Conservation (phyloP, 2,113 vertebrate species). For the Larimichthys crocea region DNA sequence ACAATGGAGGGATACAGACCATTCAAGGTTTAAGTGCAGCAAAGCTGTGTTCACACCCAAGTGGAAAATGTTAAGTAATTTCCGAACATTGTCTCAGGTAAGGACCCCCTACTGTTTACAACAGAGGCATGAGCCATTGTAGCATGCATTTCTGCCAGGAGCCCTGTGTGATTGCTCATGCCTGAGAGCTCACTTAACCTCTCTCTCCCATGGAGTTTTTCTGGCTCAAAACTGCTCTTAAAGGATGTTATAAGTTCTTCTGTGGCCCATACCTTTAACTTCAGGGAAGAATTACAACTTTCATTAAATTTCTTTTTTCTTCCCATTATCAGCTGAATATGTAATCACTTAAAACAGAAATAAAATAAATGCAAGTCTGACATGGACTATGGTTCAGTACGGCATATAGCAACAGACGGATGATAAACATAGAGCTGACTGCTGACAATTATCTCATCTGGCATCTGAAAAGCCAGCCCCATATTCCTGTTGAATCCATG, state of each 20-base stretch:
- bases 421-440: slow-evolving; percentile 50
- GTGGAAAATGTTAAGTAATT: slow-evolving; percentile 44
- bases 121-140: slow-evolving; percentile 36
- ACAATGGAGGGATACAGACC: slow-evolving; percentile 5
- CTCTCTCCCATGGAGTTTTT: slow-evolving; percentile 41
- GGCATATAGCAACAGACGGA: slow-evolving; percentile 30
- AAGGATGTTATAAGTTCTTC: slow-evolving; percentile 44
- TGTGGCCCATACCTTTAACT: slow-evolving; percentile 16
- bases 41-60: slow-evolving; percentile 49
- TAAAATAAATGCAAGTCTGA: not conserved
- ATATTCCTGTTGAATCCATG: slow-evolving; percentile 41
- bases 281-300: slow-evolving; percentile 20
- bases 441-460: slow-evolving; percentile 45
- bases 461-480: slow-evolving; percentile 23
- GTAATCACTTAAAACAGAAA: not conserved
- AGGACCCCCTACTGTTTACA: slow-evolving; percentile 61
- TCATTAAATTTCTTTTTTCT: slow-evolving; percentile 4
- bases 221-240: slow-evolving; percentile 30
- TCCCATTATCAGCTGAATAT: not conserved
- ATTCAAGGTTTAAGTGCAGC: slow-evolving; percentile 22
- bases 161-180: slow-evolving; percentile 52
- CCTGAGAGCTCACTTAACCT: slow-evolving; percentile 62
- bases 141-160: slow-evolving; percentile 39
- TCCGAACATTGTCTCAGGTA: slow-evolving; percentile 38
- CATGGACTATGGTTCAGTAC: not conserved